Evolutionary conservation across 2,797 vertebrate species (phyloP).

Genomic region (Premnoplex brunnescens): DNA sequence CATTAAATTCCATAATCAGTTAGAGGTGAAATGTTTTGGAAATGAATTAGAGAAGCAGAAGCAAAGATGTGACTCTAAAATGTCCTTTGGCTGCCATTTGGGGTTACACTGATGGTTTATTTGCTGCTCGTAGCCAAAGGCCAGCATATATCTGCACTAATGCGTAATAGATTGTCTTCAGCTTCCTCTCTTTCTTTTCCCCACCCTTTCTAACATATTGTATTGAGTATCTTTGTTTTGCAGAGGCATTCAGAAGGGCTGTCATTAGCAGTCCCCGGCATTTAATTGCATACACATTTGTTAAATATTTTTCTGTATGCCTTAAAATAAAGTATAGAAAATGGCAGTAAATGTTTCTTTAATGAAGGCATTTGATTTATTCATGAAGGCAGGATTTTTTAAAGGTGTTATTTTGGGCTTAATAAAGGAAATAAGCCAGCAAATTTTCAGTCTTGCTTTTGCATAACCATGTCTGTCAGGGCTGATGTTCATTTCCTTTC

Average conservation of each 20-base stretch:
- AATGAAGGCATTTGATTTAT: constrained; percentile 61
- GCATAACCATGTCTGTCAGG: neutral
- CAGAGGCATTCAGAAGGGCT: constrained; percentile 59
- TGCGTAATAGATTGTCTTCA: constrained; percentile 45
- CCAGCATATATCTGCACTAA: constrained; percentile 17
- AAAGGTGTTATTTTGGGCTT: constrained; percentile 59
- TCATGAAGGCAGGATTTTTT: constrained; percentile 55
- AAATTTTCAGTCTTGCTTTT: constrained; percentile 35
- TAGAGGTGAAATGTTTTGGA: constrained; percentile 63
- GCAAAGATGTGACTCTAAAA: constrained; percentile 34
- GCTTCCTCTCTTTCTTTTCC: constrained; percentile 54
- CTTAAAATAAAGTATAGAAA: constrained; percentile 71
- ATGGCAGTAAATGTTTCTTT: constrained; percentile 58
- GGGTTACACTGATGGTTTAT: constrained; percentile 15
- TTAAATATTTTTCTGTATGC: constrained; percentile 71
- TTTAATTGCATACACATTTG: constrained; percentile 67
- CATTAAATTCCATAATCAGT: constrained; percentile 65
- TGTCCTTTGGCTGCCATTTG: constrained; percentile 55
- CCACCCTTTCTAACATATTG: constrained; percentile 27
- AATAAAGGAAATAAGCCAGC: constrained; percentile 59
- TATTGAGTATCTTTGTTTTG: constrained; percentile 61
- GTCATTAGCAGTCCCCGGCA: constrained; percentile 57
- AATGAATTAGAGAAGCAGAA: constrained; percentile 60
- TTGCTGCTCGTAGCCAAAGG: constrained; percentile 51
- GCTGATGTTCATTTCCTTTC: neutral